Base-by-base conservation (phyloP, 2,797 vertebrate genomes). In the Phylloscopus collybita region DNA sequence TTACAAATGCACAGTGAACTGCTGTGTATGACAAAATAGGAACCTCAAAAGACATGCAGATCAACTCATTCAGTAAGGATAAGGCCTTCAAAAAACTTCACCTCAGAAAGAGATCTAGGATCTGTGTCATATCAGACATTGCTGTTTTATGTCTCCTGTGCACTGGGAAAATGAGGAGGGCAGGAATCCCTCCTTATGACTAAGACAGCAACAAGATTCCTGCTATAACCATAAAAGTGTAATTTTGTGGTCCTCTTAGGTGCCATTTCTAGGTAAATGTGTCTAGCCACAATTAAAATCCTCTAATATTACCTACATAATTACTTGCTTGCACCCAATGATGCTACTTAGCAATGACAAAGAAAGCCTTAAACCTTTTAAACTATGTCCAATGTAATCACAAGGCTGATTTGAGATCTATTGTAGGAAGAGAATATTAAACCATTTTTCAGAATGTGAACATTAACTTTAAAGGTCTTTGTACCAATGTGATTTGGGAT, bases 201-300 rank as follows among this genome's bases (percentile, higher is more conserved):
- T 73, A 80, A 87, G 74, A 69, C 51, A 73, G 81, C 74, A 80
- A 93, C 81, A 91, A 94, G 86, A 86, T 53, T 80, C 89, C 81
- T 91, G 87, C 87, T 71, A 82, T 87, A 94, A 88, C 61, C 87
- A 88, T 88, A 57, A 74, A 89, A 91, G 36, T 44, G 40, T 76
- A 80, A 93, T 94, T 94, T 91, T 94, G 92, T 93, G 69, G 61
- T 89, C 34, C 87, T 96, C 96, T 85, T 73, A 96, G 91, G 95
- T 90, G 87, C 50, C 72, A 44, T 93, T 94, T 95, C 79, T 85
- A 94, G 78, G 86, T 91, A 89, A 95, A 85, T 80, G 61, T 47
- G 57, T 83, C 94, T 92, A 93, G 85, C 36, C 75, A 91, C 89
- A 92, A 95, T 88, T 95, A 95, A 92, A 94, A 93, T 45, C 69